phyloP scores from a whole-genome alignment of 2,797 vertebrate genomes.

The Melanotaenia boesemani region DNA sequence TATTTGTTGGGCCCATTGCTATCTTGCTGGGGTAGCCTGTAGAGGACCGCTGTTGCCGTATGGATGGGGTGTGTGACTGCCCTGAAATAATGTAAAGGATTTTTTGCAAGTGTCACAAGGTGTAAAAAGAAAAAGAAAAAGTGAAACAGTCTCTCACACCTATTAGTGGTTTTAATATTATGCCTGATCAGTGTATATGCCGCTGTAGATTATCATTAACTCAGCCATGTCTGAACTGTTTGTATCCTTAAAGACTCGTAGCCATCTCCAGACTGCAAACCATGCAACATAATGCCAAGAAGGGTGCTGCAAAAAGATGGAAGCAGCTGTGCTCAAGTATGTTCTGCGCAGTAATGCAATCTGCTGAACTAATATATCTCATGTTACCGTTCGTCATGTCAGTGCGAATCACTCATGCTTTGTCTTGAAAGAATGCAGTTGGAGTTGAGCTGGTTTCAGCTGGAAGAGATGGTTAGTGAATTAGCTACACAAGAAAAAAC shows the following conservation, averaged over 20 bases:
- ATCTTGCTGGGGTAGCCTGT: neutral
- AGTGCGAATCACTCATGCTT: constrained; percentile 55
- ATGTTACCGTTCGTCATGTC: constrained; percentile 55
- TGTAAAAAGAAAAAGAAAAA: neutral
- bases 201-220: neutral
- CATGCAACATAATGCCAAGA: constrained; percentile 21
- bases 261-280: constrained; percentile 23
- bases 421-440: constrained; percentile 39
- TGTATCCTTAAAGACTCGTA: neutral
- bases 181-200: neutral
- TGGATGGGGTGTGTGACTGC: neutral
- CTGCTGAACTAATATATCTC: constrained; percentile 60
- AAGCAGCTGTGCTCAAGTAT: constrained; percentile 61
- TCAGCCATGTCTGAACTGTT: neutral
- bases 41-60: neutral
- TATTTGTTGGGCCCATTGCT: neutral
- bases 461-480: constrained; percentile 43
- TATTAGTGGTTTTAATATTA: neutral
- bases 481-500: constrained; percentile 37
- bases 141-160: neutral
- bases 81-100: too few species aligned
- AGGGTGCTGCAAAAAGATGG: constrained; percentile 28
- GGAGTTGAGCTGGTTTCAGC: constrained; percentile 29
- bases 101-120: too few species aligned
- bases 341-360: constrained; percentile 59